Evolutionary conservation across 2,888 invertebrate genomes (phyloP), one percentile per base, ranked within the genome.

Genomic region (Brachypterus glaber): DNA sequence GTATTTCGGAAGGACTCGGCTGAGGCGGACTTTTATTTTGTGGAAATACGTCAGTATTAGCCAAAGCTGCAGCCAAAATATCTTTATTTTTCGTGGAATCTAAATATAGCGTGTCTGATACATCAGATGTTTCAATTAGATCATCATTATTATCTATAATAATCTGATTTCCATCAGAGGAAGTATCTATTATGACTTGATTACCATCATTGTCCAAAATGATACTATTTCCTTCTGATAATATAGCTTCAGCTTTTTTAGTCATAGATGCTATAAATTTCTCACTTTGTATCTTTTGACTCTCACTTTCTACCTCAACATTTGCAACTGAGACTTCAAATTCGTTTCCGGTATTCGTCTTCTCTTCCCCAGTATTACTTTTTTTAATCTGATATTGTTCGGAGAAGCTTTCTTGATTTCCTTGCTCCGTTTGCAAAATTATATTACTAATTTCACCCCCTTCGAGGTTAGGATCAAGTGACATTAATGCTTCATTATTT

Each of bases 61-160:
- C 83, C 30, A 85, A 64, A 11, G 84, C 83, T 8, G 79, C 82
- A 11, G 84, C 82, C 30, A 85, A 64, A 47, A 85, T 79, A 57
- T 85, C 84, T 47, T 80, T 75, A 49, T 76, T 77, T 41, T 64
- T 64, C 12, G 44, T 53, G 9, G 59, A 48, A 41, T 41, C 54
- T n/a, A n/a, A n/a, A n/a, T n/a, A n/a, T 37, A 56, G 58, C 1
- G 55, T 52, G 2, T 58, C 54, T 4, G 57, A 54, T 15, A 53
- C 52, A 45, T 60, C 57, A n/a, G 41, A 41, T 35, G 34, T 51
- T 38, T 55, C 53, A 4, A 44, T 35, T 37, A 45, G 51, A 17
- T 56, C 55, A 11, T 55, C 44, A 38, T 55, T 57, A 27, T 60
- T 45, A 2, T 54, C 49, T 25, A 62, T 35, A 30, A 62, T 37